Percentiles rank a stretch among this genome's conserved stretches.
phyloP scores from a whole-genome alignment of 1,140 invertebrate species.

The Eubasilissa regina region DNA sequence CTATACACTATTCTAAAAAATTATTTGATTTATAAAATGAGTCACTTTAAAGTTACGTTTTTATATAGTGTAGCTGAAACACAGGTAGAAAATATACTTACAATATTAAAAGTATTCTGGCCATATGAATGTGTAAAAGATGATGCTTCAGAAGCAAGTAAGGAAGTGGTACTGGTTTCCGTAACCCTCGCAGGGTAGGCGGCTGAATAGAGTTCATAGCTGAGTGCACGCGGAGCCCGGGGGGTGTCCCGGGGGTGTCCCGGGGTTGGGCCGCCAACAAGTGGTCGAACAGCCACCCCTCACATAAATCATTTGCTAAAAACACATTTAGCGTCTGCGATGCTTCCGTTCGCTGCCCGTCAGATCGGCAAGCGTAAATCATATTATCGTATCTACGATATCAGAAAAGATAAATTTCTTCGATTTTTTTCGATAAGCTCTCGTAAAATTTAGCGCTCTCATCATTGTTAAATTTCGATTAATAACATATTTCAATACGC shows the following conservation, averaged over 20 bases:
- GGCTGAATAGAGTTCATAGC: constrained; percentile 51
- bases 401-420: constrained; percentile 34
- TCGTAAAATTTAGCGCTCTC: neutral
- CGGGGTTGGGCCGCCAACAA: constrained; percentile 48
- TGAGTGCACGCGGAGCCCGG: constrained; percentile 51
- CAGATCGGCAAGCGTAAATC: constrained; percentile 47
- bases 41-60: too few species aligned
- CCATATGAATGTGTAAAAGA: constrained; percentile 7
- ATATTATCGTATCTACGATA: constrained; percentile 37
- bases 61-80: too few species aligned
- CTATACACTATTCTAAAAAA: too few species aligned
- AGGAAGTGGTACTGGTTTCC: constrained; percentile 19
- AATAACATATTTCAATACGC: neutral
- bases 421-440: constrained; percentile 14
- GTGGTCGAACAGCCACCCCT: constrained; percentile 49
- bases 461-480: neutral
- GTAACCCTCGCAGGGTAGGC: constrained; percentile 25
- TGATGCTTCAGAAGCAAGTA: constrained; percentile 8
- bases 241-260: constrained; percentile 11
- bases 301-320: constrained; percentile 59
- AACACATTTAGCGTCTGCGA: constrained; percentile 59
- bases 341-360: constrained; percentile 52
- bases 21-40: too few species aligned
- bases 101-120: neutral
- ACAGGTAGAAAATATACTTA: too few species aligned